Percentiles rank a stretch among this genome's conserved stretches.
These are phyloP conservation scores for Peromyscus nudipes DNA, from an alignment of 2,797 vertebrate genomes.

Conservation along the genomic window DNA sequence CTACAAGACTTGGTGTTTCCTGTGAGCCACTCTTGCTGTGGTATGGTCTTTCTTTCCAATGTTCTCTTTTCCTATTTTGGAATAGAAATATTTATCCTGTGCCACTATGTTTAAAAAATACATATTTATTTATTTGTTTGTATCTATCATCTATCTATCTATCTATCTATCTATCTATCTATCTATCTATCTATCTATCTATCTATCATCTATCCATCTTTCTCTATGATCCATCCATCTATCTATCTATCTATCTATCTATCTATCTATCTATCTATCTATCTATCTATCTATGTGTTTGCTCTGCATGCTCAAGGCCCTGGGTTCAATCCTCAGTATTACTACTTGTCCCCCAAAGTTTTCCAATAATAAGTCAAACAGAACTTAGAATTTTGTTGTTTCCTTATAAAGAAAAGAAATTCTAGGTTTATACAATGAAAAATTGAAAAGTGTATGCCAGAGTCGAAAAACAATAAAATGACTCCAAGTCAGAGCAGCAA, in stretches of 20 bases:
- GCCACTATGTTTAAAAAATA: no score
- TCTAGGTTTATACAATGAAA: not conserved
- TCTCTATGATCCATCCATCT: no score
- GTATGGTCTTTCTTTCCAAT: not conserved
- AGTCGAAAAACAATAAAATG: constrained; percentile 36
- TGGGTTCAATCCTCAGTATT: not conserved
- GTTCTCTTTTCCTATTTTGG: not conserved
- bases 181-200: no score
- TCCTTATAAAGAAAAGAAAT: constrained; percentile 26
- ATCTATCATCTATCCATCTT: no score
- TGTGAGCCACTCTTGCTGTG: not conserved
- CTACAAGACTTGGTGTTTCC: no score
- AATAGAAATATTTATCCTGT: no score
- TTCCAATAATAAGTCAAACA: constrained; percentile 31
- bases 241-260: no score
- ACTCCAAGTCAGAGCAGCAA: not conserved
- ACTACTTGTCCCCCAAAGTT: not conserved
- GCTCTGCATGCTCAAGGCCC: not conserved
- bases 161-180: no score
- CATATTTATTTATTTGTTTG: rapidly evolving
- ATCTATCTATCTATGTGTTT: not conserved
- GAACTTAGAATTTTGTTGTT: constrained; percentile 37
- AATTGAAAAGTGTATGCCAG: not conserved
- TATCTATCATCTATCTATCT: no score
- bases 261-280: no score